Evolutionary conservation across 2,797 vertebrate species (phyloP).

Genomic region (Cirrhinus molitorella): DNA sequence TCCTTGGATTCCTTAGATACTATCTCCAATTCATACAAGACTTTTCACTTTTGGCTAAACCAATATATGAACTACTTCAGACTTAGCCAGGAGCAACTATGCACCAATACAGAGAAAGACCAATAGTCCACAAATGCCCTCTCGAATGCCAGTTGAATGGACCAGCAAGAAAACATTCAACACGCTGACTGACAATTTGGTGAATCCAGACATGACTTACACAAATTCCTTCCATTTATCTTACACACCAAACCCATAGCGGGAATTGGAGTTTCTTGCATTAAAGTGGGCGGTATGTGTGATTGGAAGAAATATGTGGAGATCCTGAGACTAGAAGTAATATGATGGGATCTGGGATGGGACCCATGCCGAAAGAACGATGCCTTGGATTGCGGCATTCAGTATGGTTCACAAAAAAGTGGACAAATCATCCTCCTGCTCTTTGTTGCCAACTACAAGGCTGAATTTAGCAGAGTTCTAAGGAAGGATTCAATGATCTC

Average conservation of each 20-base stretch:
- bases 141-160: not conserved
- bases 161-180: not conserved
- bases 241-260: not conserved
- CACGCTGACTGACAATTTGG: not conserved
- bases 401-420: no score
- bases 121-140: not conserved
- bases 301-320: no score
- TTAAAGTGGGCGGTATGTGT: no score
- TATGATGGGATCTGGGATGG: no score
- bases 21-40: constrained; percentile 47
- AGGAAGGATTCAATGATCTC: no score
- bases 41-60: constrained; percentile 46
- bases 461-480: no score
- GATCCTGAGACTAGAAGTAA: no score
- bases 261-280: no score
- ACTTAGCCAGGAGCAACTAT: constrained; percentile 1
- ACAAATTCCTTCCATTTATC: not conserved
- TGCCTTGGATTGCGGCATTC: no score
- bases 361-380: no score
- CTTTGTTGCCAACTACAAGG: no score
- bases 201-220: not conserved
- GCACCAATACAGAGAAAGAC: not conserved
- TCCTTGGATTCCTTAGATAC: constrained; percentile 48
- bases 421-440: no score
- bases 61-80: constrained; percentile 45